Evolutionary conservation across 2,797 vertebrate genomes (phyloP).

Genomic region (Sebastes kiyomatsui): DNA sequence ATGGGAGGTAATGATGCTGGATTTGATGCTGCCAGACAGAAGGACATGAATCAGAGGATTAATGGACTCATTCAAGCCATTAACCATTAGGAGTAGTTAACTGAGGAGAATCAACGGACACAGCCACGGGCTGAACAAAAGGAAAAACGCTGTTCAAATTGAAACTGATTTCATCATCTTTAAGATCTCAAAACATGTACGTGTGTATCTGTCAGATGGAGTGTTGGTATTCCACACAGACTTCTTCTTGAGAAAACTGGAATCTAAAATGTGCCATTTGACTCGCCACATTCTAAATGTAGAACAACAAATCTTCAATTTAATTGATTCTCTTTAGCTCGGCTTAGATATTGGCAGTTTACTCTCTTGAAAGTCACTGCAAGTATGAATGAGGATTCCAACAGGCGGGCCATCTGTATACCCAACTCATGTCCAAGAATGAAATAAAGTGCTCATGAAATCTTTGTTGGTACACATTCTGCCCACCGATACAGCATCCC

Average conservation of each 20-base stretch:
- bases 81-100: conserved; percentile 64
- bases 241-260: conserved; percentile 9
- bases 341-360: conserved; percentile 42
- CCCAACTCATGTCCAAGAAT: conserved; percentile 48
- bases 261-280: conserved; percentile 28
- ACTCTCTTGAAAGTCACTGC: conserved; percentile 32
- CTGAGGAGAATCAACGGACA: conserved; percentile 43
- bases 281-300: conserved; percentile 44
- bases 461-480: conserved; percentile 34
- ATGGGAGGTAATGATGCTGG: conserved; percentile 68
- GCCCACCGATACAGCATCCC: conserved; percentile 2
- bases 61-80: conserved; percentile 69
- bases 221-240: neutral
- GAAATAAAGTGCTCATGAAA: conserved; percentile 20
- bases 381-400: conserved; percentile 55
- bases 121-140: conserved; percentile 34
- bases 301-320: conserved; percentile 55
- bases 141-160: conserved; percentile 22
- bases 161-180: conserved; percentile 25
- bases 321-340: conserved; percentile 53
- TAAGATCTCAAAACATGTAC: conserved; percentile 2
- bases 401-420: conserved; percentile 57
- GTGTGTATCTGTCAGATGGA: neutral
- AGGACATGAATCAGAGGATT: conserved; percentile 69
- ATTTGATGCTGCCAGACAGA: conserved; percentile 70